These are phyloP conservation scores for Anthonomus grandis DNA, from an alignment of 1,140 invertebrate species.

Conservation along the genomic window DNA sequence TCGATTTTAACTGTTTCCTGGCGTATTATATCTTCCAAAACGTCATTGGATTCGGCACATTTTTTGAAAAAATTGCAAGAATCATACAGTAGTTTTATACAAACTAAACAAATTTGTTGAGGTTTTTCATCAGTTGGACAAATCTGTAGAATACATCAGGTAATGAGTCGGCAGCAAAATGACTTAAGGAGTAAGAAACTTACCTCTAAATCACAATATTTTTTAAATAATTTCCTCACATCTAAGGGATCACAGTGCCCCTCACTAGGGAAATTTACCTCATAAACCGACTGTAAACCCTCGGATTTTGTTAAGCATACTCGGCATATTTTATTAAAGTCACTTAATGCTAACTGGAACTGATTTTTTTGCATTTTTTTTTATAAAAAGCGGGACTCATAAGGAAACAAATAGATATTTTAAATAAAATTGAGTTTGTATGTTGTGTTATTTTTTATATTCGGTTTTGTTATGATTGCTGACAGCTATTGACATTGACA, in stretches of 20 bases:
- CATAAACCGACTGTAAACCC: conserved; percentile 13
- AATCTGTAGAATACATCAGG: conserved; percentile 4
- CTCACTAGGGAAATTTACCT: conserved; percentile 1
- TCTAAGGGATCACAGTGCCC: conserved; percentile 4
- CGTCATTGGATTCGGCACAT: conserved; percentile 4
- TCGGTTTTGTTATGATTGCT: too few relatives aligned
- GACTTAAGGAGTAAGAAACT: too few relatives aligned
- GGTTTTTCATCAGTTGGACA: conserved; percentile 12
- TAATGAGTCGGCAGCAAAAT: too few relatives aligned
- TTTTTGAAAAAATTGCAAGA: conserved; percentile 11
- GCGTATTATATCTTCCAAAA: too few relatives aligned
- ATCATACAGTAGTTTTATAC: conserved; percentile 11
- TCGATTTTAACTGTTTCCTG: not conserved
- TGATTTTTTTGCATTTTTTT: conserved; percentile 12
- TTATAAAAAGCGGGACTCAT: too few relatives aligned
- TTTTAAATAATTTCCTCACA: conserved; percentile 11
- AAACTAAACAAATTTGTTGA: conserved; percentile 13
- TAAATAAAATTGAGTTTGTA: too few relatives aligned
- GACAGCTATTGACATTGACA: too few relatives aligned
- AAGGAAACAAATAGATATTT: too few relatives aligned
- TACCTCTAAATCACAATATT: conserved; percentile 16
- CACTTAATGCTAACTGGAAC: not conserved
- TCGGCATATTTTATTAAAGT: conserved; percentile 12
- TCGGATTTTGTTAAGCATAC: conserved; percentile 3
- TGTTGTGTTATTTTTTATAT: too few relatives aligned